phyloP scores from a whole-genome alignment of 2,888 invertebrate species.

The Deilephila elpenor region DNA sequence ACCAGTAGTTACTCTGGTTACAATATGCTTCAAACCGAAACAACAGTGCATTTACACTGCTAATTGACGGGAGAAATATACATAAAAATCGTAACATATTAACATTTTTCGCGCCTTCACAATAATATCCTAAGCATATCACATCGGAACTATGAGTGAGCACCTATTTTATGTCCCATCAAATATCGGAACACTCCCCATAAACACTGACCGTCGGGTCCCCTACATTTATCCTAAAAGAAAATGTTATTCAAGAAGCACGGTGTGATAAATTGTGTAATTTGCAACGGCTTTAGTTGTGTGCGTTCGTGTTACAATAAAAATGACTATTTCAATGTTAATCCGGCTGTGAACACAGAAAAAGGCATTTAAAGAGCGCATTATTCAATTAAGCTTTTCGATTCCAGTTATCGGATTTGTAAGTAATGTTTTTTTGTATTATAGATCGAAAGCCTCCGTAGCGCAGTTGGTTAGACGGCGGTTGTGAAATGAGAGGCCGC shows the following conservation, averaged over 20 bases:
- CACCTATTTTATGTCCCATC: slow-evolving; percentile 40
- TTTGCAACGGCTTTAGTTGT: slow-evolving; percentile 53
- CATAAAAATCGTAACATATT: background rate
- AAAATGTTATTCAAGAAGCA: slow-evolving; percentile 60
- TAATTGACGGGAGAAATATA: no score
- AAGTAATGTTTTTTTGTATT: no score
- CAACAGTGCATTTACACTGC: no score
- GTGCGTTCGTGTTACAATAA: slow-evolving; percentile 25
- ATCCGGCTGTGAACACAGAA: background rate
- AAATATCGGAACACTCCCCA: slow-evolving; percentile 49
- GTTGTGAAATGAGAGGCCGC: no score
- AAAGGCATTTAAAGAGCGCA: background rate
- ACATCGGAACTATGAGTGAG: slow-evolving; percentile 42
- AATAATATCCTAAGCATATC: slow-evolving; percentile 21
- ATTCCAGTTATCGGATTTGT: no score
- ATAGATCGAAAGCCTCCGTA: no score
- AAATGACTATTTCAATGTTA: slow-evolving; percentile 7
- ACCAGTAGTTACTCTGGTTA: no score
- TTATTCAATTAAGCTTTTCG: slow-evolving; percentile 7
- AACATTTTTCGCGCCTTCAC: background rate
- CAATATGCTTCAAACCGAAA: no score
- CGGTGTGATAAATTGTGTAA: slow-evolving; percentile 72
- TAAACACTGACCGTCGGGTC: slow-evolving; percentile 40
- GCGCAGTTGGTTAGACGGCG: no score
- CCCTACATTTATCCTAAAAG: slow-evolving; percentile 46